Conservation (phyloP, 2,888 invertebrate species). For the Adelphocoris suturalis region DNA sequence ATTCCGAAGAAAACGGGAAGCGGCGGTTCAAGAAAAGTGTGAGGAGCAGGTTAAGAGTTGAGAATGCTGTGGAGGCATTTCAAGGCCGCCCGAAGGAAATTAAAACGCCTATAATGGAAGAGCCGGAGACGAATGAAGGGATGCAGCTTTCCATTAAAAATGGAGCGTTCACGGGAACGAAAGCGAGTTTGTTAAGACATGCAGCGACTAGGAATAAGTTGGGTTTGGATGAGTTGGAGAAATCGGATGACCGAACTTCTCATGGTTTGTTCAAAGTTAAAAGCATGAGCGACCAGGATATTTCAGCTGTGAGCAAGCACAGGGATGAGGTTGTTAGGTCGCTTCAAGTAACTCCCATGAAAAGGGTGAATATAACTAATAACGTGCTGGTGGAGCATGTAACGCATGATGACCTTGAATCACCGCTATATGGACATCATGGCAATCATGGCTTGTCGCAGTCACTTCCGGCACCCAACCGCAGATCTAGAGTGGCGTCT, state of each 20-base stretch:
- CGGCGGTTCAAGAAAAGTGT: constrained; percentile 71
- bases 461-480: constrained; percentile 8
- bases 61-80: constrained; percentile 63
- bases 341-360: constrained; percentile 73
- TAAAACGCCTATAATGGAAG: constrained; percentile 77
- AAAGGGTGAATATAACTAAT: constrained; percentile 73
- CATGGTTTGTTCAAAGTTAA: constrained; percentile 57
- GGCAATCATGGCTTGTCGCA: not conserved
- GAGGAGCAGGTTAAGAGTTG: constrained; percentile 65
- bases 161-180: constrained; percentile 73
- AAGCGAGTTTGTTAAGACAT: constrained; percentile 74
- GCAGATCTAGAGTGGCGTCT: constrained; percentile 47
- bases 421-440: not conserved
- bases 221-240: constrained; percentile 56
- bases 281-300: constrained; percentile 73
- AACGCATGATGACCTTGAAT: constrained; percentile 65
- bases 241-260: not conserved
- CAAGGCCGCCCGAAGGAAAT: constrained; percentile 75
- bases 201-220: constrained; percentile 69
- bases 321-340: constrained; percentile 69
- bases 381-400: constrained; percentile 72
- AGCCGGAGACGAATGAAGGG: constrained; percentile 76
- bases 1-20: constrained; percentile 75
- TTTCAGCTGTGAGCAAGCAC: constrained; percentile 56
- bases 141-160: constrained; percentile 65